Percentiles rank a stretch among this genome's conserved stretches.
These are phyloP conservation scores for Suncus etruscus DNA, from an alignment of 2,113 vertebrate genomes.

Conservation along the genomic window DNA sequence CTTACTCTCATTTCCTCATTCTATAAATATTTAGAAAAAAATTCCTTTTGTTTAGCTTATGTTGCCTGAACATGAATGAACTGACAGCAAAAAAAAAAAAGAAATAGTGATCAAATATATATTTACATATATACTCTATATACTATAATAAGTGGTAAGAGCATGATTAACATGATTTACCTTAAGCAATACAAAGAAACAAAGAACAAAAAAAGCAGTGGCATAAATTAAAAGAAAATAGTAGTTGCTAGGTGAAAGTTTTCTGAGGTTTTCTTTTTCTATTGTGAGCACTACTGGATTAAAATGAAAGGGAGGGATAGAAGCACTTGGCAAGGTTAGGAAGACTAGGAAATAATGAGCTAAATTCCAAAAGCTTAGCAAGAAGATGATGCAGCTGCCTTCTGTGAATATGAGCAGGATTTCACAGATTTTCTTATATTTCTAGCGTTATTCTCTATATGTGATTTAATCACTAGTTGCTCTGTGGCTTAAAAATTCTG, in stretches of 20 bases:
- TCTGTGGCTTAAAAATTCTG: not conserved
- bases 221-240: too few relatives aligned
- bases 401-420: not conserved
- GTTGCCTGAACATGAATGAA: not conserved
- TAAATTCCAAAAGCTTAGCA: not conserved
- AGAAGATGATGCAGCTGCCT: rapidly evolving
- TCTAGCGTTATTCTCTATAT: not conserved
- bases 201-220: not conserved
- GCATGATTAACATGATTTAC: too few relatives aligned
- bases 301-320: not conserved
- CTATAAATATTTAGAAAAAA: not conserved
- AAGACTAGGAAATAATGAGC: not conserved
- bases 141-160: not conserved
- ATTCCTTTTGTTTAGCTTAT: not conserved
- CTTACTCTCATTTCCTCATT: not conserved
- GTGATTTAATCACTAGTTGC: not conserved
- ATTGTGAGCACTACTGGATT: not conserved
- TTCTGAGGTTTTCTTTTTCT: too few relatives aligned
- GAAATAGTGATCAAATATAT: too few relatives aligned
- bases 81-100: not conserved
- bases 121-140: not conserved
- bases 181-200: not conserved
- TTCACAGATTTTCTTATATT: not conserved
- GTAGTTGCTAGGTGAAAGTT: too few relatives aligned
- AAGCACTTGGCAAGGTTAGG: not conserved